Conservation (phyloP, 1,140 invertebrate genomes). For the Meteorus sp. region DNA sequence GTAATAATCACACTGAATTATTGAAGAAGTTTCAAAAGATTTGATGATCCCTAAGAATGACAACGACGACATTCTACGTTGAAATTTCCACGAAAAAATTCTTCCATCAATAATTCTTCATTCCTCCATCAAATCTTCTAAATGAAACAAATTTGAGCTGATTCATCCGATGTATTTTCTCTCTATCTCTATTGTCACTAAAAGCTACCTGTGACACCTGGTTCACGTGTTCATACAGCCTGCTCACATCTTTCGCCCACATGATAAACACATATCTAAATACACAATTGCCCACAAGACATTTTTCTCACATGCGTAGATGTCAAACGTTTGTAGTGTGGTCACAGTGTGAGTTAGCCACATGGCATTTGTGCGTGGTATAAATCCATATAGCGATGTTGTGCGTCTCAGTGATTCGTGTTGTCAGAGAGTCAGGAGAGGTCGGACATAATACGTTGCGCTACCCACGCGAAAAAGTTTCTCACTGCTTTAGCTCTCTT, state of each 20-base stretch:
- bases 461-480: conserved; percentile 36
- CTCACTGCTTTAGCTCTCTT: conserved; percentile 8
- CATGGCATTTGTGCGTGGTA: conserved; percentile 37
- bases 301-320: neutral
- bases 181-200: neutral
- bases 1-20: too few relatives aligned
- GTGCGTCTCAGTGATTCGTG: conserved; percentile 27
- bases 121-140: too few relatives aligned
- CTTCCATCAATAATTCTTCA: too few relatives aligned
- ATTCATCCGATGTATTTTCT: too few relatives aligned
- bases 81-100: too few relatives aligned
- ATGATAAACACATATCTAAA: neutral
- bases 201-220: conserved; percentile 37
- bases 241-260: neutral
- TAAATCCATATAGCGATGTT: neutral
- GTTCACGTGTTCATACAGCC: conserved; percentile 17
- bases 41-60: too few relatives aligned
- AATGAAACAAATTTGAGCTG: too few relatives aligned
- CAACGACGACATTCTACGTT: too few relatives aligned
- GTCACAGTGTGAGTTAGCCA: conserved; percentile 15
- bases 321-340: neutral
- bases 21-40: too few relatives aligned
- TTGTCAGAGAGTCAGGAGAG: conserved; percentile 29
- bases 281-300: neutral
- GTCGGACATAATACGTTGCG: conserved; percentile 41